Conservation (phyloP, 2,797 vertebrate genomes). For the Syngnathus rostellatus region DNA sequence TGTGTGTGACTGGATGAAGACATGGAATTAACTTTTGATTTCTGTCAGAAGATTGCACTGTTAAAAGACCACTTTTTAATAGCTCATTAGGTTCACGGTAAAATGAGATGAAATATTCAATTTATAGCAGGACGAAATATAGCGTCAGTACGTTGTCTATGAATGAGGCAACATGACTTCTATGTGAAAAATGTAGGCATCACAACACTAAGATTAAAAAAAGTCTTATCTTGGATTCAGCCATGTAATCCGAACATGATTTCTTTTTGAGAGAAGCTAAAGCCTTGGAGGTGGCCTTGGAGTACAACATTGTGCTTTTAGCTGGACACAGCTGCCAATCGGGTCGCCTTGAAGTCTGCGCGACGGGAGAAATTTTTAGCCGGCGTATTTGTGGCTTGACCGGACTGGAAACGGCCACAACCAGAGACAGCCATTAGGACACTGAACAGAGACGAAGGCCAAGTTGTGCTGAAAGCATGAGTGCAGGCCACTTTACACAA, state of each 20-base stretch:
- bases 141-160: too few relatives aligned
- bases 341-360: slow-evolving; percentile 58
- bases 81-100: not conserved
- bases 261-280: not conserved
- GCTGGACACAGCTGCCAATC: slow-evolving; percentile 56
- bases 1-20: slow-evolving; percentile 43
- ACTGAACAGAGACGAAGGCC: slow-evolving; percentile 41
- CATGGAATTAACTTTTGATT: slow-evolving; percentile 30
- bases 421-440: slow-evolving; percentile 41
- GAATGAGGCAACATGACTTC: too few relatives aligned
- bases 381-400: slow-evolving; percentile 38
- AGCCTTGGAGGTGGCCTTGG: not conserved
- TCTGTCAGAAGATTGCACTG: not conserved
- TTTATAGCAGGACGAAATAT: too few relatives aligned
- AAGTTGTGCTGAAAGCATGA: slow-evolving; percentile 24
- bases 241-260: not conserved
- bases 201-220: not conserved
- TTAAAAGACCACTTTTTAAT: too few relatives aligned
- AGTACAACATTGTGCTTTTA: not conserved
- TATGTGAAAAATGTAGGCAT: not conserved
- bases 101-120: too few relatives aligned
- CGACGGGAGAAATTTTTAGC: slow-evolving; percentile 53
- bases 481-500: slow-evolving; percentile 20
- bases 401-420: slow-evolving; percentile 43
- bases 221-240: not conserved